phyloP scores from a whole-genome alignment of 2,113 vertebrate genomes.

The Sciurus niger region DNA sequence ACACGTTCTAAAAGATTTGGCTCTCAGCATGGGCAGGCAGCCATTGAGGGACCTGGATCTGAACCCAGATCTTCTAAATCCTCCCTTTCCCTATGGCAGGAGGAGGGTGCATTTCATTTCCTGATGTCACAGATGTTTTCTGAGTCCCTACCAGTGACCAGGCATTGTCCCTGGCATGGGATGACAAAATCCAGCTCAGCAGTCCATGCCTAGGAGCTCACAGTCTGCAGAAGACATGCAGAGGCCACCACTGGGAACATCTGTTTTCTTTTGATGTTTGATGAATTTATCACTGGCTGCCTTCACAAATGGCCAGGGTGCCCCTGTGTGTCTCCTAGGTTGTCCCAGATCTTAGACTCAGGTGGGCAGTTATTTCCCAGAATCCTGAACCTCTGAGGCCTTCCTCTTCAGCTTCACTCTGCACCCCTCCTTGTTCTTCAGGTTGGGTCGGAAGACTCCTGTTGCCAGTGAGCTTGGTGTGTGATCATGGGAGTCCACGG shows the following conservation, averaged over 20 bases:
- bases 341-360: neutral
- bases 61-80: neutral
- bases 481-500: rapidly evolving
- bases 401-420: neutral
- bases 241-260: rapidly evolving
- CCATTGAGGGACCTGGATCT: neutral
- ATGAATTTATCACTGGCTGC: neutral
- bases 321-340: neutral
- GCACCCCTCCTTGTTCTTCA: neutral
- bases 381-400: neutral
- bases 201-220: neutral
- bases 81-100: neutral
- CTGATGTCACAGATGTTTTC: neutral
- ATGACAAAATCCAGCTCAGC: neutral
- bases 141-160: neutral
- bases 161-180: neutral
- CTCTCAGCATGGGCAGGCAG: neutral
- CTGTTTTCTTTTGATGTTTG: neutral
- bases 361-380: neutral
- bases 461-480: rapidly evolving
- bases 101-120: neutral
- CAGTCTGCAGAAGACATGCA: neutral
- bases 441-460: neutral
- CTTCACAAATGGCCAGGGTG: neutral
- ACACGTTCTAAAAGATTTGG: neutral